Conservation (phyloP, 92 coral and sea anemone genomes). For the Epizoanthus stellaris region DNA sequence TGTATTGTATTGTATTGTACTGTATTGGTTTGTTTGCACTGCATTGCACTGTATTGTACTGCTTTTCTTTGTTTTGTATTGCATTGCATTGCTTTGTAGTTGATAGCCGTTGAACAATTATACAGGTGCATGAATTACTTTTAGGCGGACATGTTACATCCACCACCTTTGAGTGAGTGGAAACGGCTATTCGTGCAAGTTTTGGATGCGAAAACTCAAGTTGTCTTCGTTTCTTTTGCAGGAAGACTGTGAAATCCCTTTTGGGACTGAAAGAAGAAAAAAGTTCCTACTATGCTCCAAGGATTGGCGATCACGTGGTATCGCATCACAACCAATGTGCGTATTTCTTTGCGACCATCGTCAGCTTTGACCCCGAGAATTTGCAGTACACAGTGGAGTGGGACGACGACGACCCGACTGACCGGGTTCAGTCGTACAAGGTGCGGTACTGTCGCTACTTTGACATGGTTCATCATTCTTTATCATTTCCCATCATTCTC, state of each 20-base stretch:
- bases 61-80: no score
- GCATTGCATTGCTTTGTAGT: no score
- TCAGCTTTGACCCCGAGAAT: slow-evolving; percentile 72
- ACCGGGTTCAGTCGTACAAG: slow-evolving; percentile 83
- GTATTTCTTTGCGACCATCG: slow-evolving; percentile 85
- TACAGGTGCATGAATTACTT: no score
- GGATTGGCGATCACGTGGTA: slow-evolving; percentile 91
- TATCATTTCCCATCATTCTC: no score
- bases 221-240: not conserved
- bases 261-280: slow-evolving; percentile 60
- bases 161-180: no score
- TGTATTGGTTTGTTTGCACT: no score
- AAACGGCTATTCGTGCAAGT: not conserved
- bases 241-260: slow-evolving; percentile 49
- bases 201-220: not conserved
- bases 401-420: slow-evolving; percentile 95
- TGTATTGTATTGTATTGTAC: no score
- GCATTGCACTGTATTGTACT: no score
- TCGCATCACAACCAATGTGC: slow-evolving; percentile 90
- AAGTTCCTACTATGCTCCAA: slow-evolving; percentile 81
- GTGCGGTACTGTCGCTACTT: slow-evolving; percentile 12
- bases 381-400: slow-evolving; percentile 93
- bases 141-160: no score
- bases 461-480: no score
- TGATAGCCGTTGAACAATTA: no score